Base-by-base conservation (phyloP, 2,888 invertebrate species). In the Diloba caeruleocephala region DNA sequence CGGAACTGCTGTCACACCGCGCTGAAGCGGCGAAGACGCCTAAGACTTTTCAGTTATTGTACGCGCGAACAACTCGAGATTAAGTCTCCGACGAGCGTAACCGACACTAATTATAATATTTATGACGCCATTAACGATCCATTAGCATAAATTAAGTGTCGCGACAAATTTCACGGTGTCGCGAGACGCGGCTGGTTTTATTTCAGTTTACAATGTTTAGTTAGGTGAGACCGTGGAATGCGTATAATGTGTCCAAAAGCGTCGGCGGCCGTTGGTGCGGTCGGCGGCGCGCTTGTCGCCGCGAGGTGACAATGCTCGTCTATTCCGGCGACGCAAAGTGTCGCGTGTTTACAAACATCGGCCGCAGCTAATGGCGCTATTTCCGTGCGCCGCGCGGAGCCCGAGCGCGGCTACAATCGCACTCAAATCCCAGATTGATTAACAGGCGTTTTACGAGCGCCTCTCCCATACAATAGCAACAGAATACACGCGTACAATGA, bases 131-230 rank as follows among this genome's bases (percentile, higher is more conserved):
- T 88, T 84, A 85, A 84, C 85, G 76, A 76, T 86, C 88, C 90
- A 89, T 89, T 89, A 89, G 85, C 86, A 83, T 89, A 87, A 89
- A 90, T 86, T 82, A 87, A 80, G 78, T 70, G 79, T 58, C 76
- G 75, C 79, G 88, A 89, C 89, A 85, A 89, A 90, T 89, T 80
- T 79, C 74, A 70, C 68, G 70, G 62, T 49, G 61, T 68, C 53
- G 63, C 56, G 33, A 66, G 72, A 57, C 69, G 66, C 58, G 72
- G 60, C 17, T 43, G 52, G 63, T 79, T 75, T 78, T 72, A 74
- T 82, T 81, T 75, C 63, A 71, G 80, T 70, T 67, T 25, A 7
- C 58, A 49, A 50, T 76, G 81, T 86, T 82, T 84, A 78, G 84
- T 82, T 81, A 81, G 75, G 71, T 71, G 66, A 56, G 72, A 74